Conservation (phyloP, 2,888 invertebrate genomes). For the Drosophila neonasuta region DNA sequence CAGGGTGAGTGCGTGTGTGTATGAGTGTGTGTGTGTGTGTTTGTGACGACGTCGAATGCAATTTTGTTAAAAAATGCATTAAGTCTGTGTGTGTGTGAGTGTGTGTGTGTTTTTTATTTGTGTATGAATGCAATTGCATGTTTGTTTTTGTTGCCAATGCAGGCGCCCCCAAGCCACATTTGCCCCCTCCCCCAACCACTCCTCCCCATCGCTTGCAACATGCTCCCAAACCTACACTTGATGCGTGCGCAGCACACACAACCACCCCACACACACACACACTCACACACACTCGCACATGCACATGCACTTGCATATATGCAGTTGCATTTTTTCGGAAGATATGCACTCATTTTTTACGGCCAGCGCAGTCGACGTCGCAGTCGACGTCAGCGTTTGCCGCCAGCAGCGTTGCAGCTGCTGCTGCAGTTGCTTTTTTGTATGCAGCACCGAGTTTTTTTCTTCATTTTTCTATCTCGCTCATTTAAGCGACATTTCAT, state of each 20-base stretch:
- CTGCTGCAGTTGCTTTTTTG: conserved; percentile 33
- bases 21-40: conserved; percentile 37
- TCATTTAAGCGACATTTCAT: conserved; percentile 71
- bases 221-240: conserved; percentile 49
- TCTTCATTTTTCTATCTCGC: conserved; percentile 72
- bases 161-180: conserved; percentile 44
- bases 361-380: conserved; percentile 49
- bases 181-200: not conserved
- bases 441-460: conserved; percentile 38
- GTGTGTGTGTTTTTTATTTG: conserved; percentile 43
- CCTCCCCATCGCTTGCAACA: not conserved
- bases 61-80: conserved; percentile 78
- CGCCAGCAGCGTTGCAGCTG: conserved; percentile 21
- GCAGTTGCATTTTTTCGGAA: conserved; percentile 78
- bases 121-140: conserved; percentile 75
- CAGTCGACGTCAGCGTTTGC: conserved; percentile 18
- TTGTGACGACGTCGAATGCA: conserved; percentile 71
- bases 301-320: conserved; percentile 33
- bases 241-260: conserved; percentile 70
- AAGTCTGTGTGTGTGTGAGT: conserved; percentile 51
- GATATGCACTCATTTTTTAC: conserved; percentile 71
- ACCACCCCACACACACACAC: conserved; percentile 32
- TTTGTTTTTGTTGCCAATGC: conserved; percentile 77
- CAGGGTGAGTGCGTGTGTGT: conserved; percentile 14
- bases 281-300: conserved; percentile 14